Base-by-base conservation (phyloP, 1,140 invertebrate species). In the Micrasema longulum region DNA sequence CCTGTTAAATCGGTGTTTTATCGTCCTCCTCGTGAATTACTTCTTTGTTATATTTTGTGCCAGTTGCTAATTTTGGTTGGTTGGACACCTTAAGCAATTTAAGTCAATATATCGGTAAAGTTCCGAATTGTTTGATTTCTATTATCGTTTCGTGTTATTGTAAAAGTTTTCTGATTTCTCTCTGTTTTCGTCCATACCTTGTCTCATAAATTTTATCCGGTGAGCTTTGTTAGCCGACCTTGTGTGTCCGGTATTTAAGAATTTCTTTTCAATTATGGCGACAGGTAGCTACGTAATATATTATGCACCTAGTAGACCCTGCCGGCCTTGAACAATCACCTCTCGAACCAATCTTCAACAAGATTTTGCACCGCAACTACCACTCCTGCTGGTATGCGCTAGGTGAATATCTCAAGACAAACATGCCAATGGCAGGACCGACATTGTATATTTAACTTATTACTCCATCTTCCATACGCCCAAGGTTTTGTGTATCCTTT, bases 301-400 rank as follows among this genome's bases (percentile, higher is more conserved):
- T 26, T 23, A 23, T 53, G 20, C 22, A 31, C 16, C 48, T 52
- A 10, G 50, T 35, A 60, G 55, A 60, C 36, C 55, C 35, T 38
- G 55, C 11, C 55, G 10, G 16, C 55, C 55, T 60, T 60, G 55
- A 60, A 14, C 55, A 41, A 38, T 60, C 55, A 41, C 55, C 36
- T 60, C 14, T 20, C n/a, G 36, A 38, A 41, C 10, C 55, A 38
- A 22, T 41, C 6, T 18, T 52, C 6, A 6, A 6, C 20, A 20
- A 10, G 3, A 52, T 22, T 22, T 22, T 47, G 43, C 43, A 47
- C 14, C 43, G 1, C 48, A 23, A 31, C 26, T 31, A 31, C 50
- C 22, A 53, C 22, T 20, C 50, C 50, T 23, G 10, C 55, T 31
- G 38, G 55, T 22, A 60, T 14, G 6, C 55, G 55, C n/a, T 60